A percentile compares a stretch with the other conserved stretches of the same genome.
Evolutionary conservation across 2,888 invertebrate genomes (phyloP).

Genomic region (Ochropacha duplaris): DNA sequence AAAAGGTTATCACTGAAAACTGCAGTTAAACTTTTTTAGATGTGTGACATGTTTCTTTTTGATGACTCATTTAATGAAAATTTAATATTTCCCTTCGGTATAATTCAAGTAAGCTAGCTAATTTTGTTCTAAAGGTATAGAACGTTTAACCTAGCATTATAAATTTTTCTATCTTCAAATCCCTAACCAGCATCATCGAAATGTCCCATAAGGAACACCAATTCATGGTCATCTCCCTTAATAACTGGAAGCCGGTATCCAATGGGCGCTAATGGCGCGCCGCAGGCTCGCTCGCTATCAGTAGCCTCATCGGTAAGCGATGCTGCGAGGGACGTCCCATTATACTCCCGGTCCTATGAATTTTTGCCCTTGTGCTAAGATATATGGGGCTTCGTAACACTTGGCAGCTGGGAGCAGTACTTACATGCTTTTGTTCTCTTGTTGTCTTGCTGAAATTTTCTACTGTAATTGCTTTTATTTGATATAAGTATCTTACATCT

Average conservation of each 20-base stretch:
- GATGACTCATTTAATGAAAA: too few relatives aligned
- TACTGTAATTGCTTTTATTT: background rate
- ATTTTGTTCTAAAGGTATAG: too few relatives aligned
- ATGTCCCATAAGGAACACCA: slow-evolving; percentile 1
- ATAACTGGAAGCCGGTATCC: slow-evolving; percentile 61
- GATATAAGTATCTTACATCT: background rate
- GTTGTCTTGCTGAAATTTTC: background rate
- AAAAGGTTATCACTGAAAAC: too few relatives aligned
- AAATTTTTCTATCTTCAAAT: background rate
- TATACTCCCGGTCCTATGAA: slow-evolving; percentile 1
- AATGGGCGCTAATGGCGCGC: slow-evolving; percentile 68
- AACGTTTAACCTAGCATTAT: too few relatives aligned
- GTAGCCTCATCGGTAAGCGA: slow-evolving; percentile 46
- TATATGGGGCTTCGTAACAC: background rate
- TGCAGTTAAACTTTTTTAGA: too few relatives aligned
- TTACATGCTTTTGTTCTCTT: background rate
- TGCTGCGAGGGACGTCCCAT: slow-evolving; percentile 8
- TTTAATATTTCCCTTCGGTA: too few relatives aligned
- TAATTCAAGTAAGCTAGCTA: too few relatives aligned
- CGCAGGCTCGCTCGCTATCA: slow-evolving; percentile 62
- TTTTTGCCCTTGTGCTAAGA: background rate
- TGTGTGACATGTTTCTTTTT: too few relatives aligned
- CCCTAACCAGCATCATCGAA: slow-evolving; percentile 3
- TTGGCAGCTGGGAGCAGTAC: background rate
- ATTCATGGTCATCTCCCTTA: slow-evolving; percentile 46